Base-by-base conservation (phyloP, 2,797 vertebrate species). In the Antrozous pallidus region DNA sequence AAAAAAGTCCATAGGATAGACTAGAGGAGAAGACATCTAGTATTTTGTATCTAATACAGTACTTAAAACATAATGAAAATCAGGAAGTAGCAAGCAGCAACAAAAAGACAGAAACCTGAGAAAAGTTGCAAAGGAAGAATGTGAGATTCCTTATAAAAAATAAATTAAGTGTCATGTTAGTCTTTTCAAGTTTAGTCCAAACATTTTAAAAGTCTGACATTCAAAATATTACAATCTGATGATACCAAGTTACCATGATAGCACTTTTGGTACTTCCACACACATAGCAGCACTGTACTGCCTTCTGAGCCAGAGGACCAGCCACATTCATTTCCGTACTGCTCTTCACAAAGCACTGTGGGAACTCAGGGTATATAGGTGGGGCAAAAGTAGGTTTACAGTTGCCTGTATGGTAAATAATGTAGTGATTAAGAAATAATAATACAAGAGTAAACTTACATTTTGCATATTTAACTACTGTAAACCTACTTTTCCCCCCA, bases 41-140 rank as follows among this genome's bases (percentile, higher is more conserved):
- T 58, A 24, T 71, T 88, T 83, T 75, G 54, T 82, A 90, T 90
- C 9, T 87, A 69, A 71, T 42, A 69, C 8, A 81, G 10, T 81
- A 80, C 20, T 56, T 79, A 24, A 74, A 24, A 28, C 17, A 75
- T 83, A 63, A 88, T 67, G 56, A 92, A 95, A 94, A 58, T 81
- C 12, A 63, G 42, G 17, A 88, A 73, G n/a, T 45, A 63, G n/a
- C 24, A 67, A 91, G 65, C 74, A 89, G 45, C 11, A 93, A 45
- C 24, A 26, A 67, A 91, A 81, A 42, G 8, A 56, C 22, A 87
- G 28, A 70, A 85, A 86, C n/a, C 49, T 84, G 28, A 74, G 54
- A 73, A 84, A 88, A 58, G 45, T 20, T 80, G 8, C 71, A 73
- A 81, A 63, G 74, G 5, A 75, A 74, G 40, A 86, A 56, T 78